These are phyloP conservation scores for Phyllostomus hastatus DNA, from an alignment of 2,113 vertebrate species.

Conservation along the genomic window DNA sequence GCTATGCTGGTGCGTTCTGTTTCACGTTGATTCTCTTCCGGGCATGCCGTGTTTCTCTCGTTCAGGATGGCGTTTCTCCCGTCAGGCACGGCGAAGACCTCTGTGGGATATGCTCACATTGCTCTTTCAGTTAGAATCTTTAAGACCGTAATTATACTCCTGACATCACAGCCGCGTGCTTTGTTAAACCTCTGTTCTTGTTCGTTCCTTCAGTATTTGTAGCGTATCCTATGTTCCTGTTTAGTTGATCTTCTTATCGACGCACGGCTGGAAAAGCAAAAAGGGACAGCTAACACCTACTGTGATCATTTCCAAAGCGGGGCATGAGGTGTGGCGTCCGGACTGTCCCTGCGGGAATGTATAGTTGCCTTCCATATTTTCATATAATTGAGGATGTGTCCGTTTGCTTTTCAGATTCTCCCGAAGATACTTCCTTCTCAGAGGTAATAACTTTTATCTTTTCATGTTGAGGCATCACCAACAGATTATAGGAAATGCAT, in stretches of 20 bases:
- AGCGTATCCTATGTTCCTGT: neutral
- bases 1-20: neutral
- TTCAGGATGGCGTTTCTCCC: neutral
- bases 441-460: conserved; percentile 64
- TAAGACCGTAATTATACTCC: conserved; percentile 1
- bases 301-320: neutral
- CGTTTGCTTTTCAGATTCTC: conserved; percentile 55
- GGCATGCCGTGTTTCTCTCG: neutral
- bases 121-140: neutral
- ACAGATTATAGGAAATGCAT: neutral
- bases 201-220: neutral
- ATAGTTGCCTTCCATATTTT: neutral
- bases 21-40: conserved; percentile 9
- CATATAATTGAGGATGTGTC: too few species aligned
- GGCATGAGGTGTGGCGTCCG: too few species aligned
- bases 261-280: neutral
- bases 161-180: conserved; percentile 47
- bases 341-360: neutral
- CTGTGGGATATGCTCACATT: neutral
- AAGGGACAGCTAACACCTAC: neutral
- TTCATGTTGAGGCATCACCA: conserved; percentile 24
- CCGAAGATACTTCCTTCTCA: conserved; percentile 26
- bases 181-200: neutral
- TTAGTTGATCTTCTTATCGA: neutral
- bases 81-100: neutral